Conservation (phyloP, 2,888 invertebrate genomes). For the Marasmarcha lunaedactyla region DNA sequence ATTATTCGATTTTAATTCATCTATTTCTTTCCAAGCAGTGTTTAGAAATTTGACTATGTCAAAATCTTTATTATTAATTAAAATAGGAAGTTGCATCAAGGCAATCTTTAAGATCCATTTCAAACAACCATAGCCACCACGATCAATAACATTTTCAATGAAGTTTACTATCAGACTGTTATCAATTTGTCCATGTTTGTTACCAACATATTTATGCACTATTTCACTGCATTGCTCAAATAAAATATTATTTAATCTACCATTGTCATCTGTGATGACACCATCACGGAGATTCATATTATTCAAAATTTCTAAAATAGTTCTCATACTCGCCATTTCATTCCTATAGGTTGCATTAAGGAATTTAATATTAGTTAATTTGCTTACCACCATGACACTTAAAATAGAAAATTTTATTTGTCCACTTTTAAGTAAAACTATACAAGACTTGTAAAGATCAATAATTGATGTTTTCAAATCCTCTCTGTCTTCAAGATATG, state of each 20-base stretch:
- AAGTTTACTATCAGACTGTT: conserved; percentile 26
- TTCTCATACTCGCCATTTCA: conserved; percentile 29
- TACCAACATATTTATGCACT: conserved; percentile 24
- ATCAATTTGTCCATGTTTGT: conserved; percentile 12
- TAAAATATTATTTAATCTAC: conserved; percentile 38
- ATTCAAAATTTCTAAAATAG: conserved; percentile 22
- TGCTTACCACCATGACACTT: neutral
- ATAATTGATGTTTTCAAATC: conserved; percentile 23
- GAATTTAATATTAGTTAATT: neutral
- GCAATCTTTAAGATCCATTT: conserved; percentile 46
- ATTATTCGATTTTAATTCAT: conserved; percentile 53
- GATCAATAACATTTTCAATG: conserved; percentile 40
- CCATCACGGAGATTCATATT: conserved; percentile 15
- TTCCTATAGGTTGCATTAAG: conserved; percentile 22
- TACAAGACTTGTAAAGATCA: conserved; percentile 30
- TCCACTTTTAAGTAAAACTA: conserved; percentile 28
- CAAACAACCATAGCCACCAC: conserved; percentile 58
- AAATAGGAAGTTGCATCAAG: conserved; percentile 30
- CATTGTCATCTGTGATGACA: conserved; percentile 28
- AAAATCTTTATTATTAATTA: conserved; percentile 23
- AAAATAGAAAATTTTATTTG: neutral
- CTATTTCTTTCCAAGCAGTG: conserved; percentile 52
- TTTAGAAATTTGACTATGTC: conserved; percentile 34
- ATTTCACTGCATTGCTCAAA: conserved; percentile 45
- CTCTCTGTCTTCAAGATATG: neutral